Evolutionary conservation across 2,888 invertebrate species (phyloP), one percentile per base, ranked within the genome.

Genomic region (Timema cristinae): DNA sequence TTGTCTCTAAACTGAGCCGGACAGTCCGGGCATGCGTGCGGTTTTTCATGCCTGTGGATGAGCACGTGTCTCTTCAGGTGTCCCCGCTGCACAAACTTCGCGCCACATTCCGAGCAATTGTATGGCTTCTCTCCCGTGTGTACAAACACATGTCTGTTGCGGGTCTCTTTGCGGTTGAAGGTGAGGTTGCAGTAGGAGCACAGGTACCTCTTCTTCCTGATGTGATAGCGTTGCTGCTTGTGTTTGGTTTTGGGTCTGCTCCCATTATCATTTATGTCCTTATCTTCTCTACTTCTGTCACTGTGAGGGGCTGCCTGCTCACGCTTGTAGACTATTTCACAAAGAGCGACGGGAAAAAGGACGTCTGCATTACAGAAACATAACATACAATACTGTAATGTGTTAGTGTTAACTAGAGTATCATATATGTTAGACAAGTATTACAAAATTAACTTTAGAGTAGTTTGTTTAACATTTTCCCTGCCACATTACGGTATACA

Each of bases 51-150:
- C 9, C 47, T 63, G 32, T 63, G 63, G 7, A 63, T 48, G 32
- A 54, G 59, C 47, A 10, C 49, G 69, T 69, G 69, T 56, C 69
- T 48, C 48, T 54, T 69, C 59, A 69, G 59, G 54, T 59, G 69
- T 47, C 69, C 16, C 48, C 56, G 15, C 54, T 32, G 50, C 11
- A 32, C 54, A 48, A 63, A 63, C 63, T 63, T 16, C 6, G 48
- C 11, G 63, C n/a, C 48, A 13, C 63, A 63, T 13, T 48, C 63
- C 6, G 47, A 48, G 63, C 63, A 63, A 47, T 8, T 9, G 63
- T 48, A 32, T 16, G 63, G 63, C 47, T 63, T 63, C 32, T 63
- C 63, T 5, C 63, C 63, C 6, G 47, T 63, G 47, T 63, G 63
- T 48, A 11, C 11, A 10, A 32, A 48, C 5, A 52, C 59, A 48